Evolutionary conservation across 2,888 invertebrate species (phyloP), one percentile per base, ranked within the genome.

Genomic region (Ceramica pisi): DNA sequence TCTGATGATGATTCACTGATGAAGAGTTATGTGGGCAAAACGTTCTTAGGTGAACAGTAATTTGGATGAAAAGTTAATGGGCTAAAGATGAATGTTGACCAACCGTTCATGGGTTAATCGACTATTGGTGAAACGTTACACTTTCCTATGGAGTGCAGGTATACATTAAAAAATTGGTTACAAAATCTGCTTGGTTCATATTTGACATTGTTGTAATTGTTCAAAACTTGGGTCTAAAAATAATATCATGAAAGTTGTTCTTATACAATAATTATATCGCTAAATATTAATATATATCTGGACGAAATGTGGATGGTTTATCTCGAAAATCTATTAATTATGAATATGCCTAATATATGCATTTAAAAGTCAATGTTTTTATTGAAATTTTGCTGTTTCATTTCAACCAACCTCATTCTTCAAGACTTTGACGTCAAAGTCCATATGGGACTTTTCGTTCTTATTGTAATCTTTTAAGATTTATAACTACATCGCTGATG

Each of bases 351-450:
- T 84, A 81, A 86, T 85, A 80, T 75, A 68, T 64, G 81, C 85
- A 82, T 85, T 85, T 85, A 74, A 82, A 71, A 83, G 55, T 70
- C 23, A 56, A 74, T 64, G 63, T 71, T 82, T 82, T 82, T 82
- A 61, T 65, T 70, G 7, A 69, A 65, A 59, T 53, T 9, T 23
- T 35, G 35, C 41, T 53, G 60, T 81, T 72, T 80, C 6, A 41
- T 78, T 81, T 67, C 23, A 46, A 16, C 48, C 38, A 21, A 56
- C n/a, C 23, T 46, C 31, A 12, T 46, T 35, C n/a, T n/a, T n/a
- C n/a, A n/a, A n/a, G n/a, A n/a, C n/a, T n/a, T n/a, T n/a, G n/a
- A n/a, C n/a, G n/a, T n/a, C n/a, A n/a, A n/a, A n/a, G n/a, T n/a
- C n/a, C n/a, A n/a, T n/a, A n/a, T n/a, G n/a, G n/a, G n/a, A n/a